Conservation (phyloP, 2,797 vertebrate genomes). For the Phataginus tetradactyla region DNA sequence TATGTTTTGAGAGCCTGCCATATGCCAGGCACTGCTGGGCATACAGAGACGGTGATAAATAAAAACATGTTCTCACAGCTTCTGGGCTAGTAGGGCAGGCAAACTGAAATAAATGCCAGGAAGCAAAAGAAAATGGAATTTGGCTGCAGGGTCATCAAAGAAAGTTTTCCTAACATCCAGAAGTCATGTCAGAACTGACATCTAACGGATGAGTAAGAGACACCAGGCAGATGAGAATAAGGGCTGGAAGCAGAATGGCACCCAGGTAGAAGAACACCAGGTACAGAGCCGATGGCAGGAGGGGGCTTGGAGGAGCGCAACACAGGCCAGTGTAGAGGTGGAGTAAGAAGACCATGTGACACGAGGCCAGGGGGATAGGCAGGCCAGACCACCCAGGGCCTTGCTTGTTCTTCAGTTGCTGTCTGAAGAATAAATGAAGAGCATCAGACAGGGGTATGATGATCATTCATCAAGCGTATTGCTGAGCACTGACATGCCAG, state of each 20-base stretch:
- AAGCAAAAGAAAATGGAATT: not conserved
- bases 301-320: not conserved
- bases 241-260: not conserved
- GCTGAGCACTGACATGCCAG: not conserved
- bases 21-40: not conserved
- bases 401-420: not conserved
- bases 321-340: not conserved
- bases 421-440: not conserved
- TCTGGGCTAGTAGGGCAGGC: not conserved
- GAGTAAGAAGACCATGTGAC: fast-evolving
- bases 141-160: too few relatives aligned
- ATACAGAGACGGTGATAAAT: not conserved
- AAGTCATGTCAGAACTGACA: not conserved
- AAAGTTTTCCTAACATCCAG: not conserved
- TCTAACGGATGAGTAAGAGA: not conserved
- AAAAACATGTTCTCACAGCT: not conserved
- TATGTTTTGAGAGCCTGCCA: not conserved
- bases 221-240: not conserved
- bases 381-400: not conserved
- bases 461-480: not conserved
- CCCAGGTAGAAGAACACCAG: not conserved
- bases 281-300: not conserved
- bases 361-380: not conserved
- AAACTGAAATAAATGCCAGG: not conserved
- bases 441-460: not conserved